phyloP scores from a whole-genome alignment of 2,888 invertebrate genomes.

The Isoperla grammatica region DNA sequence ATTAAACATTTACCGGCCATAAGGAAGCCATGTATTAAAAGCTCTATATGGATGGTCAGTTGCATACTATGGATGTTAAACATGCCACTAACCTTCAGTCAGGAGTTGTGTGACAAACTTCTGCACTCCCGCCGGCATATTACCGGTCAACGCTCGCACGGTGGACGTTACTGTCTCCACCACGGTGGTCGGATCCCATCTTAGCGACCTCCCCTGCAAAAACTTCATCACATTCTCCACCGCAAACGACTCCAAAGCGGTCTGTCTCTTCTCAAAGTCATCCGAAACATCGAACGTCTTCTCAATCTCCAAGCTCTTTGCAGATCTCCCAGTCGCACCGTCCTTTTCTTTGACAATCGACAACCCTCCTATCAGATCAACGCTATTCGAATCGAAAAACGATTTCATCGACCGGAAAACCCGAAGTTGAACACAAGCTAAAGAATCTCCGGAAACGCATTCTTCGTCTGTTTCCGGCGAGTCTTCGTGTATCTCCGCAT shows the following conservation, averaged over 20 bases:
- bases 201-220: conserved; percentile 51
- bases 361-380: conserved; percentile 52
- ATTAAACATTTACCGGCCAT: no score
- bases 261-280: conserved; percentile 50
- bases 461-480: conserved; percentile 40
- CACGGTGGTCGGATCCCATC: conserved; percentile 46
- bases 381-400: conserved; percentile 53
- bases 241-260: conserved; percentile 53
- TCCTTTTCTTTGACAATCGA: conserved; percentile 43
- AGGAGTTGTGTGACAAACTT: conserved; percentile 50
- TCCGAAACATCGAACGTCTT: conserved; percentile 47
- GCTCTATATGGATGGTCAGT: no score
- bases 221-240: conserved; percentile 50
- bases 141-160: conserved; percentile 47
- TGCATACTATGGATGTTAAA: no score
- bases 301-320: conserved; percentile 46
- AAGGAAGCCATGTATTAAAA: no score
- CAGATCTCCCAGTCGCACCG: conserved; percentile 41
- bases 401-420: conserved; percentile 53
- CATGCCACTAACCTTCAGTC: conserved; percentile 53
- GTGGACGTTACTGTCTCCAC: conserved; percentile 42
- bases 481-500: background rate
- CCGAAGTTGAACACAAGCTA: conserved; percentile 56
- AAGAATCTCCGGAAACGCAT: conserved; percentile 56
- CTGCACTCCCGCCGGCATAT: conserved; percentile 52